These are phyloP conservation scores for Apodemia hepburni DNA, from an alignment of 2,888 invertebrate species.

Conservation along the genomic window DNA sequence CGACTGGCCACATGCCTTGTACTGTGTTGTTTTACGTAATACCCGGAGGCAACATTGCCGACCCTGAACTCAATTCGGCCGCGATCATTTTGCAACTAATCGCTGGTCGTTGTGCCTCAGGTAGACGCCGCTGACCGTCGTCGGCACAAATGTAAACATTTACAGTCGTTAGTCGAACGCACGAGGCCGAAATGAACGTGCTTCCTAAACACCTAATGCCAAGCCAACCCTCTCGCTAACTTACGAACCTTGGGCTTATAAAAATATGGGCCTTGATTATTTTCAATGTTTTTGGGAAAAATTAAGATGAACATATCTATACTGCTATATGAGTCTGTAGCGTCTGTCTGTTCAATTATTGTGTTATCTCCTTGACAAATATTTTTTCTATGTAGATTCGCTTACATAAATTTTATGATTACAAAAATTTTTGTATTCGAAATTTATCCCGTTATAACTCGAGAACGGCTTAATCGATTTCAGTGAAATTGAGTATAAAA, in stretches of 20 bases:
- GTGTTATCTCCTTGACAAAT: too few species aligned
- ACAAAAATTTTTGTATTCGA: too few species aligned
- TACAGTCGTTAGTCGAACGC: constrained; percentile 65
- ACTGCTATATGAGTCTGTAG: too few species aligned
- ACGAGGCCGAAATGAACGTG: constrained; percentile 71
- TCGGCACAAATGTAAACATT: constrained; percentile 78
- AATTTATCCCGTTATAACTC: too few species aligned
- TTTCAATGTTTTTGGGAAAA: neutral
- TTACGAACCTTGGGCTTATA: neutral
- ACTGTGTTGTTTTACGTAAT: constrained; percentile 51
- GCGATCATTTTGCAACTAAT: constrained; percentile 77
- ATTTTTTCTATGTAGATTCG: too few species aligned
- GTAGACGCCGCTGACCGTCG: constrained; percentile 49
- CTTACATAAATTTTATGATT: too few species aligned
- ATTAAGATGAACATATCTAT: too few species aligned
- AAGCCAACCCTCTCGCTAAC: neutral
- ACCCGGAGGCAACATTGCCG: constrained; percentile 72
- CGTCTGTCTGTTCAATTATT: too few species aligned
- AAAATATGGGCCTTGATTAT: neutral
- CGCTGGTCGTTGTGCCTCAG: constrained; percentile 53
- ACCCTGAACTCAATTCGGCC: constrained; percentile 76
- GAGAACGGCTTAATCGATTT: too few species aligned
- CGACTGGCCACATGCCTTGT: constrained; percentile 10
- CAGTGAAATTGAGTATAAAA: too few species aligned
- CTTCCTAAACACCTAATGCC: constrained; percentile 33